Percentiles rank a stretch among this genome's conserved stretches.
These are phyloP conservation scores for Halichoeres trimaculatus DNA, from an alignment of 2,113 vertebrate genomes.

Conservation along the genomic window DNA sequence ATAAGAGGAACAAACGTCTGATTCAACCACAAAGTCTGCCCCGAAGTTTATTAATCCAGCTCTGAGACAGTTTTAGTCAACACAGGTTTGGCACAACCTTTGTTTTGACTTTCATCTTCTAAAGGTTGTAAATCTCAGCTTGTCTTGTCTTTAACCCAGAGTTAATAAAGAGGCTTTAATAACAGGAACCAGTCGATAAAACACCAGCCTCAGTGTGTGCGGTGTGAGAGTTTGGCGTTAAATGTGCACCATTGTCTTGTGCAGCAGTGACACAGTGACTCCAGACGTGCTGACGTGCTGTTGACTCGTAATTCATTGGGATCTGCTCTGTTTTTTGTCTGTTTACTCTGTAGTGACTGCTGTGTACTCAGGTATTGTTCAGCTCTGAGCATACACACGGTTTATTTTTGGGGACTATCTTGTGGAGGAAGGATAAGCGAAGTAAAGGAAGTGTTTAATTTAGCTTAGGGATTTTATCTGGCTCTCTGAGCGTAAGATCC, in stretches of 20 bases:
- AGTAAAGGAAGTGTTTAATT: slow-evolving; percentile 76
- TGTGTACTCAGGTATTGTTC: slow-evolving; percentile 56
- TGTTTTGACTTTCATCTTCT: background rate
- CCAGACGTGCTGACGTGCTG: background rate
- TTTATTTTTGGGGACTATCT: slow-evolving; percentile 64
- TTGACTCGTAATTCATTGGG: background rate
- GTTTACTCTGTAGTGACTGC: slow-evolving; percentile 28
- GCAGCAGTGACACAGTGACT: background rate
- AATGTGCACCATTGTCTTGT: background rate
- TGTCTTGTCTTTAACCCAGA: background rate
- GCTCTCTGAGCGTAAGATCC: slow-evolving; percentile 51
- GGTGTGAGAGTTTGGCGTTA: background rate
- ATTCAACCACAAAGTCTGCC: background rate
- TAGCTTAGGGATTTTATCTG: slow-evolving; percentile 71
- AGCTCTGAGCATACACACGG: slow-evolving; percentile 24
- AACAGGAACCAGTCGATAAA: background rate
- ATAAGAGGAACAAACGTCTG: background rate
- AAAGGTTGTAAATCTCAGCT: background rate
- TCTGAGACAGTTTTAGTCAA: background rate
- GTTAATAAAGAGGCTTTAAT: background rate
- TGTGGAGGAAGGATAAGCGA: slow-evolving; percentile 61
- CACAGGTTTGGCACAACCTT: background rate
- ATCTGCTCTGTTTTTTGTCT: slow-evolving; percentile 48
- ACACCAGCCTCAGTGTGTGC: background rate
- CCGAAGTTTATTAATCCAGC: background rate